These are phyloP conservation scores for Agelas oroides DNA, from an alignment of 37 sponge, comb jelly and placozoan genomes.

Conservation along the genomic window DNA sequence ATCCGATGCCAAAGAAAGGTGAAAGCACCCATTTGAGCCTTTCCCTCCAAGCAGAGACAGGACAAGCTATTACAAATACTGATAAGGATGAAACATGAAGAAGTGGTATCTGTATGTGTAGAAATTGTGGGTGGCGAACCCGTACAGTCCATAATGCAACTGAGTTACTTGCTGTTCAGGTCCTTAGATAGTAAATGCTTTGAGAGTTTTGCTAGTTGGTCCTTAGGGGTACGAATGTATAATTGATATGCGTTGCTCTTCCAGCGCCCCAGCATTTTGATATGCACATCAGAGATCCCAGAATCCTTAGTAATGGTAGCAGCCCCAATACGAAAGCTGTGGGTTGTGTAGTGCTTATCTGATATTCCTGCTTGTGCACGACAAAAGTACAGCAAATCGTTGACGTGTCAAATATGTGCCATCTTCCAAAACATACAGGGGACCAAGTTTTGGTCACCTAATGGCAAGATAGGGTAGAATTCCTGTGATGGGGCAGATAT, in stretches of 20 bases:
- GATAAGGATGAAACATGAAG: background rate
- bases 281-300: background rate
- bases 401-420: background rate
- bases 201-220: background rate
- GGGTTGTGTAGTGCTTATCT: too few species aligned
- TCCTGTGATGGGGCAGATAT: too few species aligned
- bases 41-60: too few species aligned
- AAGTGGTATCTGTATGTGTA: background rate
- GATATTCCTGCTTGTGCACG: too few species aligned
- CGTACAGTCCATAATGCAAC: too few species aligned
- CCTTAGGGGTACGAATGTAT: slow-evolving; percentile 22
- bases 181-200: background rate
- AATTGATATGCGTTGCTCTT: slow-evolving; percentile 16
- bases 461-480: background rate
- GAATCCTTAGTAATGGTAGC: background rate
- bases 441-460: background rate
- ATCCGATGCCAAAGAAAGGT: too few species aligned
- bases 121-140: too few species aligned
- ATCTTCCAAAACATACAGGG: background rate
- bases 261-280: slow-evolving; percentile 40
- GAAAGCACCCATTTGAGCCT: too few species aligned
- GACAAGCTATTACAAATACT: too few species aligned
- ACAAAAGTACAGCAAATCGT: too few species aligned
- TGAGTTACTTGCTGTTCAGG: too few species aligned
- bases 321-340: too few species aligned